Conservation (phyloP, 2,888 invertebrate genomes). For the Tipula helvola region DNA sequence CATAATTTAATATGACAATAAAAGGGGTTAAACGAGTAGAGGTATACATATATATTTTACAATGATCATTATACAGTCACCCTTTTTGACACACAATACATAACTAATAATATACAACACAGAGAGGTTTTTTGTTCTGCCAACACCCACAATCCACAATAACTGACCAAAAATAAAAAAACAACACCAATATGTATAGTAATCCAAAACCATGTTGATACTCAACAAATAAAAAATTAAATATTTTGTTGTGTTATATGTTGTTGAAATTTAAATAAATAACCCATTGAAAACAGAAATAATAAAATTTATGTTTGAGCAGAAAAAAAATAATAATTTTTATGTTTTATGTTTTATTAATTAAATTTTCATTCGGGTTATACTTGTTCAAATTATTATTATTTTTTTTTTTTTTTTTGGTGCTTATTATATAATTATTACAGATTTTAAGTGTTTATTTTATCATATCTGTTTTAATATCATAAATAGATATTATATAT, state of each 20-base stretch:
- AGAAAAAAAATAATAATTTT: background rate
- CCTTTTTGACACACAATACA: too few species aligned
- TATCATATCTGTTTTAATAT: background rate
- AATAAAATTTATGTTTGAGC: background rate
- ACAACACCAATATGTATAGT: background rate
- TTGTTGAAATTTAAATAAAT: background rate
- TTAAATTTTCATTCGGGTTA: slow-evolving; percentile 4
- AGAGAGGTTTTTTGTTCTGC: background rate
- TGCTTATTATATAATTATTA: background rate
- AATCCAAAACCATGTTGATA: background rate
- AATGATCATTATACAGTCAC: too few species aligned
- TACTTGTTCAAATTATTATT: background rate
- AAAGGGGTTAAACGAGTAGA: too few species aligned
- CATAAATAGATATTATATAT: background rate
- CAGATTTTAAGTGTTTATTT: background rate
- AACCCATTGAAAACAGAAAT: background rate
- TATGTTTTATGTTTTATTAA: background rate
- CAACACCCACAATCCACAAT: background rate
- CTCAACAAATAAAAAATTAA: background rate
- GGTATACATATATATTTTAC: too few species aligned
- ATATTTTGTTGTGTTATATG: background rate
- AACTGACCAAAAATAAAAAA: background rate
- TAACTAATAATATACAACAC: too few species aligned
- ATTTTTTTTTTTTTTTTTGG: background rate
- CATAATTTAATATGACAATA: too few species aligned